These are phyloP conservation scores for roundworm (Caenorhabditis elegans) DNA, from an alignment of 1,140 invertebrate genomes.

Conservation along the genomic window DNA sequence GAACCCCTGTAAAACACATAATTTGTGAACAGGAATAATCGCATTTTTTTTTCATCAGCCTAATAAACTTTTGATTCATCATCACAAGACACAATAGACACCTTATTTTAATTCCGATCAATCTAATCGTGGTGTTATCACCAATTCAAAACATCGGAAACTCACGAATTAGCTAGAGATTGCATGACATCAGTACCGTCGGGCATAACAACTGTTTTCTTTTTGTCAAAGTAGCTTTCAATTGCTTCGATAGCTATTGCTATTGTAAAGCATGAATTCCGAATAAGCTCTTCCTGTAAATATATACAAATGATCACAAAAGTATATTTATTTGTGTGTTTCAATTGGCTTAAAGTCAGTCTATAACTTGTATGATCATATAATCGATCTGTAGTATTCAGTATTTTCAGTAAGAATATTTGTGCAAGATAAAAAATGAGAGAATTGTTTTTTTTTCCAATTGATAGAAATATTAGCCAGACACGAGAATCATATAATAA, in stretches of 20 bases:
- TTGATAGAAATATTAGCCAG: too few species aligned
- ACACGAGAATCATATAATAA: too few species aligned
- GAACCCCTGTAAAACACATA: neutral
- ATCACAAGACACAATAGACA: neutral
- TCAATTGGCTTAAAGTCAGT: too few species aligned
- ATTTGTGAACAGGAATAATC: neutral
- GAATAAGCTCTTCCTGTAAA: neutral
- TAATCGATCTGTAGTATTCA: too few species aligned
- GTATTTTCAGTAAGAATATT: too few species aligned
- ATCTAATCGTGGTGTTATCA: too few species aligned
- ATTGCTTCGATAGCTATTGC: slow-evolving; percentile 2
- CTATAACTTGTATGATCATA: too few species aligned
- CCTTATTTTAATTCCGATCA: neutral
- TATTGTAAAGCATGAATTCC: neutral
- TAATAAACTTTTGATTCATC: neutral
- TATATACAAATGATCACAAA: neutral
- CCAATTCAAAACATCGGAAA: neutral
- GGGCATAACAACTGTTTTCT: neutral
- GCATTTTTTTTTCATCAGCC: neutral
- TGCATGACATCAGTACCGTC: neutral
- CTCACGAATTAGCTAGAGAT: neutral
- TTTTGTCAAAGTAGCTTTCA: slow-evolving; percentile 1
- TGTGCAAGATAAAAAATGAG: too few species aligned
- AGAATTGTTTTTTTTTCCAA: too few species aligned
- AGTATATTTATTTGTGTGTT: too few species aligned